Evolutionary conservation across 2,113 vertebrate species (phyloP).

Genomic region (Periophthalmus modestus): DNA sequence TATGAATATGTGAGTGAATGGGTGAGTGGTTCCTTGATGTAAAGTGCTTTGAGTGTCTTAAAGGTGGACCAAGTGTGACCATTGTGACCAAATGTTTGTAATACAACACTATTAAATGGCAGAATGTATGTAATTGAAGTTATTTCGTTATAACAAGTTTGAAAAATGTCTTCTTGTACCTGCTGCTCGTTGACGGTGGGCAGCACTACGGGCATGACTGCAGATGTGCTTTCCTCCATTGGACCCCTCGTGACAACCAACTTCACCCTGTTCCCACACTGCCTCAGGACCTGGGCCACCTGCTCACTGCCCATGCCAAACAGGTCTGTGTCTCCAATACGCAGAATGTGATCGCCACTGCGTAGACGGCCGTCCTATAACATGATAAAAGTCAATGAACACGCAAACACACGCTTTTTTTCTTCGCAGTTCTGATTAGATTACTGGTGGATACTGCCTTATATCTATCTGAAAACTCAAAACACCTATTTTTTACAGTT

Average conservation of each 20-base stretch:
- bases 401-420: no score
- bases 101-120: neutral
- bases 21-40: no score
- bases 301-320: slow-evolving; percentile 93
- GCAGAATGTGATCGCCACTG: slow-evolving; percentile 93
- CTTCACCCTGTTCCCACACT: slow-evolving; percentile 89
- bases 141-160: neutral
- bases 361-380: slow-evolving; percentile 86
- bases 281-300: slow-evolving; percentile 92
- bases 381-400: neutral
- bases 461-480: no score
- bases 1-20: no score
- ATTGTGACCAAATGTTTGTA: neutral
- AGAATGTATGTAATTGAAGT: neutral
- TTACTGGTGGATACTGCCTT: no score
- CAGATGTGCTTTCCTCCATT: slow-evolving; percentile 74
- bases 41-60: no score
- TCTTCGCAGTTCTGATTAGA: no score
- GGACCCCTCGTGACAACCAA: slow-evolving; percentile 88
- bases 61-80: no score
- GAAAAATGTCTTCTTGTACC: slow-evolving; percentile 57
- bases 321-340: slow-evolving; percentile 91
- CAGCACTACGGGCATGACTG: slow-evolving; percentile 74
- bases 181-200: slow-evolving; percentile 76
- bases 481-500: no score